phyloP scores from a whole-genome alignment of 1,140 invertebrate species.

The Drosophila jambulina region DNA sequence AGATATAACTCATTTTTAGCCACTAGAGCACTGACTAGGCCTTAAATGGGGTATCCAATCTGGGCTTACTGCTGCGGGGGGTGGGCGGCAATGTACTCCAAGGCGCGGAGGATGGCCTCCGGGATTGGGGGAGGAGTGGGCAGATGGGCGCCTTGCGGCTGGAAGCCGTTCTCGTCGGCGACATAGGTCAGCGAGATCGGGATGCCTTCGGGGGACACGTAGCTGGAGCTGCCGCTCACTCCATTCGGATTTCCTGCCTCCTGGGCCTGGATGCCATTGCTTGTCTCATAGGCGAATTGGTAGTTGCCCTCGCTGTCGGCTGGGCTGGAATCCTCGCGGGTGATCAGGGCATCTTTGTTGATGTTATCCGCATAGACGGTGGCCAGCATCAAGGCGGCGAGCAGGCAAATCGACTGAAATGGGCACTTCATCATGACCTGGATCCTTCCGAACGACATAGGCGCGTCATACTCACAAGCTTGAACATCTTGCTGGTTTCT shows the following conservation, averaged over 20 bases:
- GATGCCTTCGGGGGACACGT: conserved; percentile 67
- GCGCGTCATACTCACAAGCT: conserved; percentile 73
- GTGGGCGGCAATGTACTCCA: conserved; percentile 86
- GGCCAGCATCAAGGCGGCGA: conserved; percentile 67
- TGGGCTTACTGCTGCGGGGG: conserved; percentile 24
- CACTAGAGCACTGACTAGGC: conserved; percentile 49
- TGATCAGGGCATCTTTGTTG: conserved; percentile 59
- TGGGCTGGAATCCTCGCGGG: conserved; percentile 32
- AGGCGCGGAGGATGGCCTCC: conserved; percentile 66
- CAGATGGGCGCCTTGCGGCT: conserved; percentile 85
- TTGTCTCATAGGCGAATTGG: conserved; percentile 45
- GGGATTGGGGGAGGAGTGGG: conserved; percentile 86
- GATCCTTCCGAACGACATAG: background rate
- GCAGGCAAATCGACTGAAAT: conserved; percentile 65
- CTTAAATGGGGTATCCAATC: conserved; percentile 19
- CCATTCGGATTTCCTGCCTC: conserved; percentile 69
- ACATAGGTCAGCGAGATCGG: conserved; percentile 78
- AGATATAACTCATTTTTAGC: conserved; percentile 48
- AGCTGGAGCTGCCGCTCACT: conserved; percentile 40
- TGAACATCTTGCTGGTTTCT: conserved; percentile 80
- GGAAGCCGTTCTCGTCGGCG: conserved; percentile 86
- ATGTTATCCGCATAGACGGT: conserved; percentile 75
- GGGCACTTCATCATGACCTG: background rate
- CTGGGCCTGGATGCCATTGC: conserved; percentile 73
- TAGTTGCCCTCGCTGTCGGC: conserved; percentile 73